Percentiles rank a stretch among this genome's conserved stretches.
Evolutionary conservation across 2,888 invertebrate species (phyloP).

Genomic region (Rhagium mordax): DNA sequence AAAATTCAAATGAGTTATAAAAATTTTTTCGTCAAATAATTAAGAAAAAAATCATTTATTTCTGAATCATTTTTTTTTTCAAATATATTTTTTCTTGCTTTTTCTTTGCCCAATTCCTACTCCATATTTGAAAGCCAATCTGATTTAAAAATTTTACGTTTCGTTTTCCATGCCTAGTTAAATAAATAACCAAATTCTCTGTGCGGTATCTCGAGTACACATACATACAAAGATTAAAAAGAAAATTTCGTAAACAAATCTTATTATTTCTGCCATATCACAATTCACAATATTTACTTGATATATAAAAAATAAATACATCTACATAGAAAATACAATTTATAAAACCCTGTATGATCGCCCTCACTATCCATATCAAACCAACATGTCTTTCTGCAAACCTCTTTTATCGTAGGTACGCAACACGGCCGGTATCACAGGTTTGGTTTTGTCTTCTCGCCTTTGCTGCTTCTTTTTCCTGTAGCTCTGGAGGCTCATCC

Average conservation of each 20-base stretch:
- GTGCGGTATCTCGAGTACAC: neutral
- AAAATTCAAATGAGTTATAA: no score
- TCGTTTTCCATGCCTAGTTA: no score
- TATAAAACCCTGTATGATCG: neutral
- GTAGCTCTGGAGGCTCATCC: conserved; percentile 57
- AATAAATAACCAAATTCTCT: no score
- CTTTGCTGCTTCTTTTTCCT: conserved; percentile 53
- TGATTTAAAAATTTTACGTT: no score
- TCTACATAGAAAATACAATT: neutral
- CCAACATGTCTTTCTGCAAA: conserved; percentile 17
- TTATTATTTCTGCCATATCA: neutral
- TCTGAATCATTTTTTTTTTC: no score
- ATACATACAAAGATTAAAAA: neutral
- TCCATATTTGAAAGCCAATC: no score
- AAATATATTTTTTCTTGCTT: no score
- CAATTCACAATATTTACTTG: neutral
- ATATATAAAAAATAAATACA: neutral
- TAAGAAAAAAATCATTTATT: no score
- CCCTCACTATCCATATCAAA: neutral
- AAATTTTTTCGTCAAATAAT: no score
- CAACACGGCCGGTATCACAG: conserved; percentile 59
- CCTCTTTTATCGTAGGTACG: conserved; percentile 59
- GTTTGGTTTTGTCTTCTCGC: conserved; percentile 55
- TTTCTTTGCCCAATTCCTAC: no score
- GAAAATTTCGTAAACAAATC: neutral